Base-by-base conservation (phyloP, 2,797 vertebrate species). In the Momotus momota region DNA sequence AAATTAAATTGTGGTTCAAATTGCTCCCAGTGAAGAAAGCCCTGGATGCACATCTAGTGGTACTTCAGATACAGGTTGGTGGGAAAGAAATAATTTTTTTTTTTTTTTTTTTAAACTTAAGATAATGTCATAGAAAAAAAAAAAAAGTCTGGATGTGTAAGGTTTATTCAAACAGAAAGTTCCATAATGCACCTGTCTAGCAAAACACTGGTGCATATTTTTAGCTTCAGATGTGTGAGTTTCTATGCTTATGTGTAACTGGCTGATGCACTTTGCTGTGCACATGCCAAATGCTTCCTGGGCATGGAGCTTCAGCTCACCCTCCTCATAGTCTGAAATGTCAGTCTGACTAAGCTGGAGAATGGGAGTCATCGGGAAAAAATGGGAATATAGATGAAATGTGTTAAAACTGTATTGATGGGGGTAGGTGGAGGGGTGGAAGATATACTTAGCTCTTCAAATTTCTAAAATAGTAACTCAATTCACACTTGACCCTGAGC, bases 41-140 rank as follows among this genome's bases (percentile, higher is more conserved):
- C 29, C 89, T 99, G 80, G 98, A 99, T 48, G 97, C 94, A 4
- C 97, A 99, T 74, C 87, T 98, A 43, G 94, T 96, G 7, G 93
- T 89, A 41, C 97, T 99, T 83, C 98, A 98, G 92, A 98, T 98
- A 94, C 98, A 99, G 99, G 99, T 99, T 91, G 60, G 97, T 94
- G 48, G 33, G 73, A 60, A 38, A 81, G 12, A 6, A 74, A 73
- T 7, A 4, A 1, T 14, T 57, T 31, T 29, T 31, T 62, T 19
- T 22, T 14, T 41, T 49, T 8, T 1, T 35, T 73, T 60, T 81
- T 41, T 73, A 92, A 62, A 55, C 49, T 33, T 46, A 14, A 27
- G 9, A 5, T 26, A 12, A 57, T 79, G 55, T 64, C 20, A 69
- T 29, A 62, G 6, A 5, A 52, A 48, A 58, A 52, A 58, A 52